A percentile compares a stretch with the other conserved stretches of the same genome.
These are phyloP conservation scores for Tapera naevia DNA, from an alignment of 2,797 vertebrate species.

Conservation along the genomic window DNA sequence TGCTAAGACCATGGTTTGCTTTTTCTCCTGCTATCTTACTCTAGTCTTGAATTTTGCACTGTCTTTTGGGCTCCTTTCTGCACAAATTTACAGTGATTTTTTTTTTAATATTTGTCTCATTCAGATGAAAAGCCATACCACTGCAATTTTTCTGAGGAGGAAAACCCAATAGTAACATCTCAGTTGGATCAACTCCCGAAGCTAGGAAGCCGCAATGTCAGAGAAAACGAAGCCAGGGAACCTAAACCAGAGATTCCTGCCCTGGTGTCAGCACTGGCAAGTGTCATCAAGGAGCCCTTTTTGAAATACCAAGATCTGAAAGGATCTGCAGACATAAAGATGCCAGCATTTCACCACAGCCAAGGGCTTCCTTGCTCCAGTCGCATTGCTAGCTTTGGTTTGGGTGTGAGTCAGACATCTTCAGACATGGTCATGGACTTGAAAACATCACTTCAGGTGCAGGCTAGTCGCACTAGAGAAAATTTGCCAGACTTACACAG, in stretches of 20 bases:
- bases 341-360: conserved; percentile 60
- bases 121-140: conserved; percentile 84
- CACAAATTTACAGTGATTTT: neutral
- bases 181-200: conserved; percentile 74
- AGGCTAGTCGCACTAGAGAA: conserved; percentile 33
- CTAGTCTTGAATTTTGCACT: neutral
- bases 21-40: neutral
- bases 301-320: conserved; percentile 44
- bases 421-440: conserved; percentile 23
- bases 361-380: conserved; percentile 49
- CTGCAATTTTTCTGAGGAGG: conserved; percentile 79
- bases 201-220: neutral
- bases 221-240: conserved; percentile 60
- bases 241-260: conserved; percentile 37
- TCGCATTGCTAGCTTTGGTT: conserved; percentile 55
- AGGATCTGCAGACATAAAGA: conserved; percentile 53
- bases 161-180: conserved; percentile 68
- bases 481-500: conserved; percentile 47
- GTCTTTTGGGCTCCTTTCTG: neutral
- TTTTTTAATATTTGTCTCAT: conserved; percentile 61
- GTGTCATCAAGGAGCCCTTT: conserved; percentile 49
- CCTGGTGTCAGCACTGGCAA: conserved; percentile 24
- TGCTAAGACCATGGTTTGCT: neutral
- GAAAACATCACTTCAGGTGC: conserved; percentile 44
- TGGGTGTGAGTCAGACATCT: neutral